A percentile compares a stretch with the other conserved stretches of the same genome.
Evolutionary conservation across 2,888 invertebrate genomes (phyloP).

Genomic region (Bursaphelenchus okinawaensis): DNA sequence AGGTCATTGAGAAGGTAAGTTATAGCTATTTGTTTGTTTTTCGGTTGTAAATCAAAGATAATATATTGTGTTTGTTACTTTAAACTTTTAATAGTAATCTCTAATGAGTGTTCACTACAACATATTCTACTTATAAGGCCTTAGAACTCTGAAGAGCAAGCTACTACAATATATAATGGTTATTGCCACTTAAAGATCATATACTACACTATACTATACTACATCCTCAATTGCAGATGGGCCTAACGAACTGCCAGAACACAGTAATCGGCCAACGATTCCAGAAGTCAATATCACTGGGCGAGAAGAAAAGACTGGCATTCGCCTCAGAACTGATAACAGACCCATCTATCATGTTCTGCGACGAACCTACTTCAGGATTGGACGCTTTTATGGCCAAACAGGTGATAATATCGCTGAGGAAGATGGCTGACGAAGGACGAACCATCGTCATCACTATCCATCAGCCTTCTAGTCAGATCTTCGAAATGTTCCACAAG

Average conservation of each 20-base stretch:
- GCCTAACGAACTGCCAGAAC: conserved; percentile 37
- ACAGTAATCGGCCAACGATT: conserved; percentile 32
- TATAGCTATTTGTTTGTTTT: too few species aligned
- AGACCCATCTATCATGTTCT: conserved; percentile 43
- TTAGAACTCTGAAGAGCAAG: too few species aligned
- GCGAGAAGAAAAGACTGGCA: conserved; percentile 56
- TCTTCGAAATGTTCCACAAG: conserved; percentile 78
- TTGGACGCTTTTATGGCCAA: conserved; percentile 48
- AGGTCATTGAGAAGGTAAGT: conserved; percentile 7
- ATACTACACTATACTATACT: too few species aligned
- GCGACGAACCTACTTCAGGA: conserved; percentile 26
- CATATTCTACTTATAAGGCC: too few species aligned
- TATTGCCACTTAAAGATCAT: too few species aligned
- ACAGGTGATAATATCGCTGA: conserved; percentile 55
- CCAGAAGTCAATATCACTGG: conserved; percentile 71
- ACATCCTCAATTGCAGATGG: too few species aligned
- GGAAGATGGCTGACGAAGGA: conserved; percentile 64
- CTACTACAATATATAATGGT: too few species aligned
- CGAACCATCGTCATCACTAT: conserved; percentile 87
- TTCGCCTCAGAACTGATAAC: conserved; percentile 73
- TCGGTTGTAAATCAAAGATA: too few species aligned
- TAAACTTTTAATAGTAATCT: too few species aligned
- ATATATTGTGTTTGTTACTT: too few species aligned
- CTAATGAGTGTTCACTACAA: too few species aligned
- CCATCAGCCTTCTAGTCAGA: conserved; percentile 86